A percentile compares a stretch with the other conserved stretches of the same genome.
Conservation (phyloP, 2,888 invertebrate species). For the Holacanthella duospinosa region DNA sequence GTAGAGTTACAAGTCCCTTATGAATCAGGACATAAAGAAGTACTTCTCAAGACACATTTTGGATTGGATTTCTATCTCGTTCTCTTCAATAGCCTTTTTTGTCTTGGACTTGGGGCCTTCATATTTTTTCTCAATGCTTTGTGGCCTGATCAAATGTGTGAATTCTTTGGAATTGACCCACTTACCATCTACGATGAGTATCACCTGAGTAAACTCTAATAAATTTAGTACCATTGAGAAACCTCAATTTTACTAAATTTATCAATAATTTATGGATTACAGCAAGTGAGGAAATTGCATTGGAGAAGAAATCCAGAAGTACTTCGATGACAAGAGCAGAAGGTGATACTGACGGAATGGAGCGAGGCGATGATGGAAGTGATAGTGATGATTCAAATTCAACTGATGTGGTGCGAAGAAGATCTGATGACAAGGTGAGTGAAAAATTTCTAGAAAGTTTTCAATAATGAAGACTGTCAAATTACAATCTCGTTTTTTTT, state of each 20-base stretch:
- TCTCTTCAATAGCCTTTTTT: slow-evolving; percentile 45
- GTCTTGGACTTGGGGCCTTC: slow-evolving; percentile 43
- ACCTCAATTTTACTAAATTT: no score
- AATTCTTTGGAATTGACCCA: slow-evolving; percentile 48
- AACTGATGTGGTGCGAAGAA: no score
- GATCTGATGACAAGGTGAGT: not conserved
- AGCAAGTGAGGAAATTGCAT: not conserved
- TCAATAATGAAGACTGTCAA: no score
- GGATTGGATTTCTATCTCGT: slow-evolving; percentile 49
- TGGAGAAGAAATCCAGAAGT: no score
- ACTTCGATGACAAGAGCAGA: not conserved
- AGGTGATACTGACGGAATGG: not conserved
- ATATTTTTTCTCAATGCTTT: slow-evolving; percentile 45
- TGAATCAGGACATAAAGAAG: slow-evolving; percentile 40
- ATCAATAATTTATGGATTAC: slow-evolving; percentile 1
- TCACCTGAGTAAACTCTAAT: slow-evolving; percentile 43
- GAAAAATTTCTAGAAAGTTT: not conserved
- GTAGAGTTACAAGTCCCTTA: slow-evolving; percentile 48
- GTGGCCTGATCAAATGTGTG: slow-evolving; percentile 43
- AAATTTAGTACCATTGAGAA: not conserved
- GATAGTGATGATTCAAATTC: no score
- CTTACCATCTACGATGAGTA: slow-evolving; percentile 46
- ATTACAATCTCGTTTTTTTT: no score
- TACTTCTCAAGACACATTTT: slow-evolving; percentile 42
- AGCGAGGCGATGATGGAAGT: no score